A percentile compares a stretch with the other conserved stretches of the same genome.
These are phyloP conservation scores for Leptopilina boulardi DNA, from an alignment of 1,140 invertebrate species.

Conservation along the genomic window DNA sequence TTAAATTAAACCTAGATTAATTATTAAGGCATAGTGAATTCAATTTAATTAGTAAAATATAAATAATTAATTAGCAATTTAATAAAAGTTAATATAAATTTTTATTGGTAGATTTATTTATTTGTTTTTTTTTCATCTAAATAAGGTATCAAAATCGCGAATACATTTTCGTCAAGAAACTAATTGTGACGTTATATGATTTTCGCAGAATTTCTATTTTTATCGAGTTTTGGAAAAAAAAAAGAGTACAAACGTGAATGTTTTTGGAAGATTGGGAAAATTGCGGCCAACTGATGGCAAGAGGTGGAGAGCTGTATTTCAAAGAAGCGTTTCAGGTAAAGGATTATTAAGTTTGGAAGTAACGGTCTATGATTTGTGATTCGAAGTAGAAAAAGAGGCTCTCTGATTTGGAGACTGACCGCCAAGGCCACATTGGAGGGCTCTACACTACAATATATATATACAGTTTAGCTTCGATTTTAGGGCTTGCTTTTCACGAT, in stretches of 20 bases:
- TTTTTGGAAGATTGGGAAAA: constrained; percentile 24
- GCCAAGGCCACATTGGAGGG: constrained; percentile 63
- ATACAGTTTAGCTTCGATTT: constrained; percentile 38
- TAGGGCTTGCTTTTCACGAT: constrained; percentile 23
- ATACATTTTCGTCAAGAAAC: too few relatives aligned
- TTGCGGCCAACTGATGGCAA: constrained; percentile 1
- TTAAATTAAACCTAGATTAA: too few relatives aligned
- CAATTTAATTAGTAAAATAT: too few relatives aligned
- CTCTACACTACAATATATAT: not conserved
- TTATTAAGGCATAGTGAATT: too few relatives aligned
- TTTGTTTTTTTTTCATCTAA: too few relatives aligned
- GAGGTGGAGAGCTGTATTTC: not conserved
- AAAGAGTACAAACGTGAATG: not conserved
- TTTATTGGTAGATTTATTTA: too few relatives aligned
- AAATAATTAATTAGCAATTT: too few relatives aligned
- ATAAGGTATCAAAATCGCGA: too few relatives aligned
- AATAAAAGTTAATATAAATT: too few relatives aligned
- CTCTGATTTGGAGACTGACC: constrained; percentile 64
- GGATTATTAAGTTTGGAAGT: constrained; percentile 43
- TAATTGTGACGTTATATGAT: too few relatives aligned
- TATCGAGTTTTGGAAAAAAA: too few relatives aligned
- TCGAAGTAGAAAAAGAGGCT: constrained; percentile 56
- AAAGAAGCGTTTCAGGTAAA: constrained; percentile 33
- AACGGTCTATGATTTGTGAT: constrained; percentile 62
- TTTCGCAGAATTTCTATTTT: not conserved